Conservation (phyloP, 1,140 invertebrate genomes). For the Euschistus heros region DNA sequence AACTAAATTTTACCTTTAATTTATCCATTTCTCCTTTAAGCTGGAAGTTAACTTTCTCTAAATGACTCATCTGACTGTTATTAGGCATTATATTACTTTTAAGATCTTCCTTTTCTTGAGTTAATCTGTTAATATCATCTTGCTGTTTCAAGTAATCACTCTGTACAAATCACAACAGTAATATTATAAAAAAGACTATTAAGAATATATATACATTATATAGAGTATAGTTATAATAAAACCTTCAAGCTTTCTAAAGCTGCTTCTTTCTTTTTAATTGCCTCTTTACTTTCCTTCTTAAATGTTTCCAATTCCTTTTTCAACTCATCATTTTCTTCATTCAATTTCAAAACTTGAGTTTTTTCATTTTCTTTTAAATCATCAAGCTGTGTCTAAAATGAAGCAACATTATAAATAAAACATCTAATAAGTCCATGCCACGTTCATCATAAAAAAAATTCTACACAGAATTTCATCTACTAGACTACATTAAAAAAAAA, state of each 20-base stretch:
- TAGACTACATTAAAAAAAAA: too few species aligned
- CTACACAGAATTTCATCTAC: too few species aligned
- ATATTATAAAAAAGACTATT: not conserved
- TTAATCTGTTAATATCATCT: not conserved
- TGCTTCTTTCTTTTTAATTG: not conserved
- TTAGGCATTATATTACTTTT: not conserved
- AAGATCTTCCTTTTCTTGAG: slow-evolving; percentile 8
- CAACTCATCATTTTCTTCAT: not conserved
- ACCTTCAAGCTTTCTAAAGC: slow-evolving; percentile 2
- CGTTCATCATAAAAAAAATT: too few species aligned
- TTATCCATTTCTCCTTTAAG: slow-evolving; percentile 17
- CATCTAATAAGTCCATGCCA: too few species aligned
- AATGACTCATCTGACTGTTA: not conserved
- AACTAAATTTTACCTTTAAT: slow-evolving; percentile 5
- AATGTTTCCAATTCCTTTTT: slow-evolving; percentile 5
- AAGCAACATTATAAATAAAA: too few species aligned
- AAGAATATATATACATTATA: not conserved
- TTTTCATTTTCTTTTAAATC: slow-evolving; percentile 18
- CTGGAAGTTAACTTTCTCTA: slow-evolving; percentile 8
- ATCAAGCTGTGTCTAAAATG: slow-evolving; percentile 10
- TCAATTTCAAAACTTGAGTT: slow-evolving; percentile 1
- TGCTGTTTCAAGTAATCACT: slow-evolving; percentile 11
- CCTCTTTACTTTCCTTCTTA: not conserved
- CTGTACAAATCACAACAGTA: not conserved
- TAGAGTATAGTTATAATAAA: not conserved